These are phyloP conservation scores for Epirrhoe alternata DNA, from an alignment of 2,888 invertebrate genomes.

Conservation along the genomic window DNA sequence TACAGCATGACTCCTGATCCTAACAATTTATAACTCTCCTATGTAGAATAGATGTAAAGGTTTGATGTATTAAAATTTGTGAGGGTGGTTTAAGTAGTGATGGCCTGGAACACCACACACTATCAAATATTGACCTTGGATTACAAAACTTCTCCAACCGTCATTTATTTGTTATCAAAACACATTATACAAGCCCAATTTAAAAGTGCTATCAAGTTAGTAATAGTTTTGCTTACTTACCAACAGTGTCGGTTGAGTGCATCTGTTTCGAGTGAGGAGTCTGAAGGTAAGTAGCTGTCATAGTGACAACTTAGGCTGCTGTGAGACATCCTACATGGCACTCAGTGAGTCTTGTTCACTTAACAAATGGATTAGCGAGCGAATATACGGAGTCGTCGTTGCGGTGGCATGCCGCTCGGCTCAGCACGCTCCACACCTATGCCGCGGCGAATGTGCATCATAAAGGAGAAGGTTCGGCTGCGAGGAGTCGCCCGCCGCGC, in stretches of 20 bases:
- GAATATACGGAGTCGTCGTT: conserved; percentile 60
- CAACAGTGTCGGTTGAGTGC: conserved; percentile 82
- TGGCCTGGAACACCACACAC: no score
- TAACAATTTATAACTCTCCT: no score
- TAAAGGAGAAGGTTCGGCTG: conserved; percentile 81
- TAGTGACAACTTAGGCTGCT: conserved; percentile 82
- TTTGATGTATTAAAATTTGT: no score
- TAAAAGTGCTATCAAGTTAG: not conserved
- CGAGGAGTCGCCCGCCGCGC: conserved; percentile 79
- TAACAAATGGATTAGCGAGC: conserved; percentile 64
- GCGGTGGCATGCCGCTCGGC: conserved; percentile 76
- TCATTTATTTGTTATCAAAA: not conserved
- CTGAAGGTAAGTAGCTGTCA: conserved; percentile 81
- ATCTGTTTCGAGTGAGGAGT: conserved; percentile 81
- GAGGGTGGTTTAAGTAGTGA: no score
- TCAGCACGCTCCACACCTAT: conserved; percentile 80
- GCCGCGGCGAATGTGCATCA: conserved; percentile 82
- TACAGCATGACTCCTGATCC: no score
- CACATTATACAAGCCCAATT: not conserved
- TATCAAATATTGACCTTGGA: not conserved
- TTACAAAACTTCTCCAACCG: not conserved
- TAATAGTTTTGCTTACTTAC: conserved; percentile 58
- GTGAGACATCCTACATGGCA: conserved; percentile 85
- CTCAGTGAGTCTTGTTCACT: conserved; percentile 71
- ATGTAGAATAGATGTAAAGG: no score